These are phyloP conservation scores for Pammene aurita DNA, from an alignment of 2,888 invertebrate species.

Conservation along the genomic window DNA sequence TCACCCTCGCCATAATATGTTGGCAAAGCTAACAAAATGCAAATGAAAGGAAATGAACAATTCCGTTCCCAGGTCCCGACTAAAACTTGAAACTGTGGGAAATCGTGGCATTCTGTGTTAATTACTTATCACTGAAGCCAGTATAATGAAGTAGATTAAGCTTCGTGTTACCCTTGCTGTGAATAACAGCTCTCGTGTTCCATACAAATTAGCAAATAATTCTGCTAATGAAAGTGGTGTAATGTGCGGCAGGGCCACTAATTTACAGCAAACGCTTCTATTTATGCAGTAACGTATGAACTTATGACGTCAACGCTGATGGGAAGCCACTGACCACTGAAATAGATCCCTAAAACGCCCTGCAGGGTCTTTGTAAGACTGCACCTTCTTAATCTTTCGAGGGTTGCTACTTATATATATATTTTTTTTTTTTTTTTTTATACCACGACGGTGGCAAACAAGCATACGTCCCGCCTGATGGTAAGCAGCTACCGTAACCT, in stretches of 20 bases:
- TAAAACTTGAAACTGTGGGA: conserved; percentile 49
- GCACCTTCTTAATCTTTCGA: too few species aligned
- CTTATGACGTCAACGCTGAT: conserved; percentile 50
- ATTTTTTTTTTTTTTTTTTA: too few species aligned
- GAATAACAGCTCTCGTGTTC: conserved; percentile 63
- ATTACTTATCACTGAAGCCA: conserved; percentile 62
- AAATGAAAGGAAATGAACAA: conserved; percentile 42
- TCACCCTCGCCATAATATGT: conserved; percentile 40
- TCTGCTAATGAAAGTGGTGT: conserved; percentile 69
- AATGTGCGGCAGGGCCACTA: conserved; percentile 52
- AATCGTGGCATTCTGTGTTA: conserved; percentile 60
- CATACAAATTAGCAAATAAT: conserved; percentile 76
- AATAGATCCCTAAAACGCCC: too few species aligned
- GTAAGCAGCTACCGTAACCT: too few species aligned
- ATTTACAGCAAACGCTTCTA: conserved; percentile 52
- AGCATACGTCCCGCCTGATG: too few species aligned
- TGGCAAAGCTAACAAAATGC: conserved; percentile 42
- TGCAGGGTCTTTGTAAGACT: too few species aligned
- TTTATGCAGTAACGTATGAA: conserved; percentile 48
- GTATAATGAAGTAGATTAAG: conserved; percentile 72
- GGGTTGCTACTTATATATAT: too few species aligned
- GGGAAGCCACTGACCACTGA: too few species aligned
- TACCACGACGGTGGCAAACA: too few species aligned
- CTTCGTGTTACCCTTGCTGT: conserved; percentile 57
- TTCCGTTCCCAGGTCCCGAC: conserved; percentile 43